Evolutionary conservation across 1,140 invertebrate species (phyloP).

Genomic region (Atta texana): DNA sequence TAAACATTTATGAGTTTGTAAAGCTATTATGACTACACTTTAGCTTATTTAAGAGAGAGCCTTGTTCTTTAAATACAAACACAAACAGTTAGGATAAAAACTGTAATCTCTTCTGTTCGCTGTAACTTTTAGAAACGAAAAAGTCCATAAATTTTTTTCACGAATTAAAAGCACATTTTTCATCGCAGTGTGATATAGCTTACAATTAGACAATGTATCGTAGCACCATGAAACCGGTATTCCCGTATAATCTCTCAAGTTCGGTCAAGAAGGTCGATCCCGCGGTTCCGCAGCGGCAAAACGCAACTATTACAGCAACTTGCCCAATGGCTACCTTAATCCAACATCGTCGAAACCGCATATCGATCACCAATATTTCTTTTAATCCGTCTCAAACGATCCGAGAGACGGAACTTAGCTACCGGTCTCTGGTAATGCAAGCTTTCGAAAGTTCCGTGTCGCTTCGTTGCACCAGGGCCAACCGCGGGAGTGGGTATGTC

Average conservation of each 20-base stretch:
- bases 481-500: slow-evolving; percentile 69
- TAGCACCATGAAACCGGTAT: background rate
- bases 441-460: slow-evolving; percentile 75
- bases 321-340: slow-evolving; percentile 48
- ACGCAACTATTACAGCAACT: slow-evolving; percentile 41
- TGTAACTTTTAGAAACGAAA: background rate
- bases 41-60: background rate
- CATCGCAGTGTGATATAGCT: background rate
- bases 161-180: slow-evolving; percentile 30
- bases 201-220: background rate
- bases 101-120: slow-evolving; percentile 11
- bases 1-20: slow-evolving; percentile 32
- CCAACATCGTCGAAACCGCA: slow-evolving; percentile 20
- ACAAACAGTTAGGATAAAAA: slow-evolving; percentile 10
- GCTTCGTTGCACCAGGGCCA: slow-evolving; percentile 70
- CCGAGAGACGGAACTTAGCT: slow-evolving; percentile 62
- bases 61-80: slow-evolving; percentile 13
- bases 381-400: slow-evolving; percentile 57
- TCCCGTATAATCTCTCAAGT: background rate
- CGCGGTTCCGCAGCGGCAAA: background rate
- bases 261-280: background rate
- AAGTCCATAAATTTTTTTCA: background rate
- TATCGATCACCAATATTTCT: slow-evolving; percentile 62
- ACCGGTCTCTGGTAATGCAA: slow-evolving; percentile 35
- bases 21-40: background rate